phyloP scores from a whole-genome alignment of 2,888 invertebrate species.

The Agriopis aurantiaria region DNA sequence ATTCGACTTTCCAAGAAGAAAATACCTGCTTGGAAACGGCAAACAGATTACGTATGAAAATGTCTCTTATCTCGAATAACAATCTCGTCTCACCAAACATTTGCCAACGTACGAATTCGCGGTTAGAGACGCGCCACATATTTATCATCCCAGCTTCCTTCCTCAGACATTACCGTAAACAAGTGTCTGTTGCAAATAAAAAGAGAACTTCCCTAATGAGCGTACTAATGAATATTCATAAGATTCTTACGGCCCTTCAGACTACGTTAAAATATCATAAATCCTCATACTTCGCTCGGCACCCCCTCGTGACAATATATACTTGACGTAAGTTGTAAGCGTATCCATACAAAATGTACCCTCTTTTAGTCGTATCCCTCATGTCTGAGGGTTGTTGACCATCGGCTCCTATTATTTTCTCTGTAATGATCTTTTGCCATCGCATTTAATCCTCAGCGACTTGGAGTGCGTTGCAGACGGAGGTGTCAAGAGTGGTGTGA shows the following conservation, averaged over 20 bases:
- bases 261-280: not conserved
- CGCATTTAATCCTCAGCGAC: too few relatives aligned
- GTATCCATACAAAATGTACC: too few relatives aligned
- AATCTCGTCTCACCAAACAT: constrained; percentile 23
- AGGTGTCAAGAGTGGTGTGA: too few relatives aligned
- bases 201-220: constrained; percentile 54
- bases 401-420: too few relatives aligned
- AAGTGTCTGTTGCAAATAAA: constrained; percentile 42
- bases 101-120: constrained; percentile 16
- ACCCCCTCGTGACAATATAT: not conserved
- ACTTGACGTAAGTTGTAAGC: not conserved
- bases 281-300: too few relatives aligned
- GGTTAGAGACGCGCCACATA: constrained; percentile 27
- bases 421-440: too few relatives aligned
- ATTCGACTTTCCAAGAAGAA: too few relatives aligned
- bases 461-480: too few relatives aligned
- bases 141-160: constrained; percentile 36
- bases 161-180: constrained; percentile 34
- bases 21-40: not conserved
- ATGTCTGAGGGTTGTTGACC: too few relatives aligned
- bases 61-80: constrained; percentile 4
- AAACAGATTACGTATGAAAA: constrained; percentile 16
- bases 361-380: too few relatives aligned
- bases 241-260: constrained; percentile 53
- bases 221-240: constrained; percentile 57